Evolutionary conservation across 2,888 invertebrate species (phyloP).

Genomic region (Sarcophaga subvicina): DNA sequence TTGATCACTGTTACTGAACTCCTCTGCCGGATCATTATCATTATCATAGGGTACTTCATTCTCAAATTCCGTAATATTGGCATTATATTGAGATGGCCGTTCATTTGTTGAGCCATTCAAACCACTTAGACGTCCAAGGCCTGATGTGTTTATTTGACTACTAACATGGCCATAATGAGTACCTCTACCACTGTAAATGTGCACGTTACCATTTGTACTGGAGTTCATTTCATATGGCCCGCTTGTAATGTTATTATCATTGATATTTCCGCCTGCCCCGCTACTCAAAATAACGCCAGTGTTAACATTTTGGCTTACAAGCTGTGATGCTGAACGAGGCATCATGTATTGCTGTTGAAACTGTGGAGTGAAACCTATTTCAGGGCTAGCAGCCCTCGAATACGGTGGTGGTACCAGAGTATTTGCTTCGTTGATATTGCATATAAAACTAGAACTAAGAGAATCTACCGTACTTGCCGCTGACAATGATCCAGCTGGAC

Average conservation of each 20-base stretch:
- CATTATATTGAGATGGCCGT: constrained; percentile 44
- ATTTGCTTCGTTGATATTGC: constrained; percentile 93
- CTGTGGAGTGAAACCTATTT: constrained; percentile 83
- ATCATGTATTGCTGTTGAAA: constrained; percentile 79
- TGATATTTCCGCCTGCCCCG: constrained; percentile 55
- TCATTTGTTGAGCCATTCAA: constrained; percentile 57
- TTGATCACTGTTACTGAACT: constrained; percentile 68
- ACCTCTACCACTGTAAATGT: constrained; percentile 62
- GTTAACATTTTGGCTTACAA: constrained; percentile 81
- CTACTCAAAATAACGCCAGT: constrained; percentile 54
- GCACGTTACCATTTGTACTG: constrained; percentile 68
- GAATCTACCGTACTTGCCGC: constrained; percentile 94
- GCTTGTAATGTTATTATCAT: constrained; percentile 51
- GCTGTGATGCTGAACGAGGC: constrained; percentile 85
- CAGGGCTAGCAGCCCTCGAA: constrained; percentile 89
- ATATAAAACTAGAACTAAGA: constrained; percentile 92
- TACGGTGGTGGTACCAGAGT: constrained; percentile 92
- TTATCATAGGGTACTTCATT: constrained; percentile 38
- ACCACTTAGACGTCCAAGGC: constrained; percentile 53
- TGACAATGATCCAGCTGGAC: constrained; percentile 89
- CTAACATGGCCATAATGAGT: constrained; percentile 69
- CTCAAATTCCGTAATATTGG: constrained; percentile 67
- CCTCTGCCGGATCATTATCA: constrained; percentile 70
- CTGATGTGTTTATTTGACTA: constrained; percentile 64
- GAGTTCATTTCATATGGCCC: constrained; percentile 61